Evolutionary conservation across 2,797 vertebrate species (phyloP).

Genomic region (Hemibagrus guttatus): DNA sequence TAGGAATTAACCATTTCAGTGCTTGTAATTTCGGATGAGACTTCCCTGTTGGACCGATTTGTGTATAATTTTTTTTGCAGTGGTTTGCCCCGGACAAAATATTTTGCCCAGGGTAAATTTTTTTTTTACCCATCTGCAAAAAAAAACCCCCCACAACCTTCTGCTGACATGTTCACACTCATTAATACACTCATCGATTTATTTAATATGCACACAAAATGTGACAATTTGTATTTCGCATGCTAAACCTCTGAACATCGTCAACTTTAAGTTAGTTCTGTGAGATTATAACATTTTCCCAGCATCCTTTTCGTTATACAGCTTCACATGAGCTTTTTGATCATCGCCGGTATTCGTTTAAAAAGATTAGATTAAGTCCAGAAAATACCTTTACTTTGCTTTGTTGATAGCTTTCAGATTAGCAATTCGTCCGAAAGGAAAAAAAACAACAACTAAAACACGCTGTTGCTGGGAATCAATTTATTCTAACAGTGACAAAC

Average conservation of each 20-base stretch:
- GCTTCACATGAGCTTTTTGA: neutral
- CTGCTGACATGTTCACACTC: neutral
- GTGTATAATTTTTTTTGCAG: neutral
- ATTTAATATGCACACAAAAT: neutral
- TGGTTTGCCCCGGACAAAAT: too few relatives aligned
- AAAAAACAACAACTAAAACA: neutral
- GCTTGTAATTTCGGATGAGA: neutral
- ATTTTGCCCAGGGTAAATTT: neutral
- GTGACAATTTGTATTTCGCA: neutral
- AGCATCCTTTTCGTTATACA: neutral
- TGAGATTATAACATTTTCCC: neutral
- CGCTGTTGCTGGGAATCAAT: neutral
- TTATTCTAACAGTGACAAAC: neutral
- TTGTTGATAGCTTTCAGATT: neutral
- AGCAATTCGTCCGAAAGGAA: neutral
- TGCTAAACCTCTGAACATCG: neutral
- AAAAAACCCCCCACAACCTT: neutral
- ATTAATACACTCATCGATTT: too few relatives aligned
- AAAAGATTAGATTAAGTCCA: neutral
- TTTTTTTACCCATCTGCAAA: neutral
- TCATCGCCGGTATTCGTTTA: neutral
- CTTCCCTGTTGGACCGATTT: neutral
- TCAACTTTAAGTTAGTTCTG: neutral
- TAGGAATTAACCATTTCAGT: neutral
- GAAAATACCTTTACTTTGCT: neutral